A percentile compares a stretch with the other conserved stretches of the same genome.
These are phyloP conservation scores for Diplogasteroides magnus DNA, from an alignment of 1,140 invertebrate genomes.

Conservation along the genomic window DNA sequence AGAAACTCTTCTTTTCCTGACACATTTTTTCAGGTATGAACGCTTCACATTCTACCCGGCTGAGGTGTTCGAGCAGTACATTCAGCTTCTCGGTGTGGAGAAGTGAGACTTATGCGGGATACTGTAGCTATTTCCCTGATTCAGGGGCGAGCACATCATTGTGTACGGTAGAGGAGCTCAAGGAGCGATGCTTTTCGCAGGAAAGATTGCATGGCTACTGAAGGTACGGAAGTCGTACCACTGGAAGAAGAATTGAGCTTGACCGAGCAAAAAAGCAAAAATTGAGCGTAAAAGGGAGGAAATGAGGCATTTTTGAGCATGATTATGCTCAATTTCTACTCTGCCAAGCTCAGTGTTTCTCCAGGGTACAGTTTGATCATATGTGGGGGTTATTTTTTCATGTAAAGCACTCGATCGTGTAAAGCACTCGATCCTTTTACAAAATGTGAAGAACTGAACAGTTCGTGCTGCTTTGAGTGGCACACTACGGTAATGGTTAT, in stretches of 20 bases:
- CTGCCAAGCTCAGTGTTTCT: too few species aligned
- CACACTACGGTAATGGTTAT: not conserved
- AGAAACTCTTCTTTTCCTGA: too few species aligned
- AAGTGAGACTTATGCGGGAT: slow-evolving; percentile 15
- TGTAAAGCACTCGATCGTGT: too few species aligned
- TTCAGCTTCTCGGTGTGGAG: slow-evolving; percentile 29
- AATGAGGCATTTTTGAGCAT: too few species aligned
- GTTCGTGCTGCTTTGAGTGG: too few species aligned
- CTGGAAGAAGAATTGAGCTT: not conserved
- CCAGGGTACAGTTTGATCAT: too few species aligned
- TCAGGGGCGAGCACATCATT: slow-evolving; percentile 29
- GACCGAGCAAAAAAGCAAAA: too few species aligned
- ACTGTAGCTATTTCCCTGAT: not conserved
- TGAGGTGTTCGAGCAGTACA: slow-evolving; percentile 32
- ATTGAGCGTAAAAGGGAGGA: too few species aligned
- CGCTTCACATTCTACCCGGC: slow-evolving; percentile 30
- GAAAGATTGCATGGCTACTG: slow-evolving; percentile 34
- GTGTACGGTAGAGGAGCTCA: slow-evolving; percentile 26
- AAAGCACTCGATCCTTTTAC: too few species aligned
- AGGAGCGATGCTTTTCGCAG: slow-evolving; percentile 35
- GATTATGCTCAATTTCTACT: too few species aligned
- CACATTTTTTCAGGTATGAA: slow-evolving; percentile 20
- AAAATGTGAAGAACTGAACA: too few species aligned
- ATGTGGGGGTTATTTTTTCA: too few species aligned
- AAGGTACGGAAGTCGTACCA: slow-evolving; percentile 14